These are phyloP conservation scores for Ametastegia equiseti DNA, from an alignment of 2,888 invertebrate species.

Conservation along the genomic window DNA sequence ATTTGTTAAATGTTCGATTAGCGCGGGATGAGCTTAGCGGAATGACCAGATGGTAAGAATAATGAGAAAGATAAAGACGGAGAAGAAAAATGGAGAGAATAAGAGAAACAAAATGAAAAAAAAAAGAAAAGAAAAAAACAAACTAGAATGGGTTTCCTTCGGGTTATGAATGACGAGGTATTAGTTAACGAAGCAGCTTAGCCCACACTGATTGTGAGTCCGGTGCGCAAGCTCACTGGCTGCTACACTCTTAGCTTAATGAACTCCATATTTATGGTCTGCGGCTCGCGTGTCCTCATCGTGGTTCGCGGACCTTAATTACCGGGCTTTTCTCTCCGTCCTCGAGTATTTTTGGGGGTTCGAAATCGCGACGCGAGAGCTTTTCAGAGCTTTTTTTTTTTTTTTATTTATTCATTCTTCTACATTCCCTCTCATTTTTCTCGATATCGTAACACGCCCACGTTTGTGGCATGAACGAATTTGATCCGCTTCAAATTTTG, in stretches of 20 bases:
- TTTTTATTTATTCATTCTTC: no score
- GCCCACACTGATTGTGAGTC: conserved; percentile 33
- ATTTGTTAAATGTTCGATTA: neutral
- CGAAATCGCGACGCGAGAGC: neutral
- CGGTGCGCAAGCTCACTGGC: conserved; percentile 24
- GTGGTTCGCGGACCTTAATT: conserved; percentile 26
- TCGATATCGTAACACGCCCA: no score
- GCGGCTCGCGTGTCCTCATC: neutral
- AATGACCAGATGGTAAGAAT: no score
- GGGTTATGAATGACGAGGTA: conserved; percentile 38
- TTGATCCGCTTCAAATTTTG: no score
- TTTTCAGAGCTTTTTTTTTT: no score
- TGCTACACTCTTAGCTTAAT: conserved; percentile 37
- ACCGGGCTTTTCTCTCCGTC: neutral
- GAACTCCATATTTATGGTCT: conserved; percentile 45
- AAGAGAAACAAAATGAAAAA: neutral
- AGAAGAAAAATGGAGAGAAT: neutral
- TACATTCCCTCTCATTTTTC: no score
- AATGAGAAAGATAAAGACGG: neutral
- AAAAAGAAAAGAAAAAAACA: neutral
- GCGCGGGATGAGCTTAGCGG: neutral
- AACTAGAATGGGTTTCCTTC: neutral
- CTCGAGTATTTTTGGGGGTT: neutral
- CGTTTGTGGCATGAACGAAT: no score
- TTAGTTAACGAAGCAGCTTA: conserved; percentile 44